phyloP scores from a whole-genome alignment of 2,113 vertebrate species.

The Gallinago undulata region DNA sequence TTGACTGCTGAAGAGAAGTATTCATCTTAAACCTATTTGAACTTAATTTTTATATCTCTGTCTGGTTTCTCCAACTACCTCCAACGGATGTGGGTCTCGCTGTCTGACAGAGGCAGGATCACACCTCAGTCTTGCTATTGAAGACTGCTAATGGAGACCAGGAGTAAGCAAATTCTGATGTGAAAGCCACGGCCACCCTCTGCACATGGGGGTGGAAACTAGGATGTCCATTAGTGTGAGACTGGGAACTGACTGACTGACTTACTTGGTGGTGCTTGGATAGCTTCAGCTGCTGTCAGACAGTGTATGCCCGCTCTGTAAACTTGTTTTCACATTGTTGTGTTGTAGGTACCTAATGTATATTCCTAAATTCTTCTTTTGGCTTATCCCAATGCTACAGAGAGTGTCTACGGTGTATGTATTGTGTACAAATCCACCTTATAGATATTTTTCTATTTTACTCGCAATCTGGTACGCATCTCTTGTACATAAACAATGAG shows the following conservation, averaged over 20 bases:
- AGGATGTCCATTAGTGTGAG: background rate
- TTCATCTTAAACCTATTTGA: background rate
- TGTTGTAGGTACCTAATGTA: background rate
- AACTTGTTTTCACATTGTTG: background rate
- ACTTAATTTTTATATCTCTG: background rate
- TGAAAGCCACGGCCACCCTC: background rate
- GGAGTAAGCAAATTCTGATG: background rate
- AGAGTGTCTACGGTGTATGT: background rate
- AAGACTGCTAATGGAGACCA: background rate
- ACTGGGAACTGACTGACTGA: background rate
- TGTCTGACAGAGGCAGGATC: background rate
- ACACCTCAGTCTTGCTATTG: rapidly evolving
- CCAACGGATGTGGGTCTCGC: rapidly evolving
- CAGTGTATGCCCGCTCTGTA: background rate
- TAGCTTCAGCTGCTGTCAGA: background rate
- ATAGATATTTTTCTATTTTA: background rate
- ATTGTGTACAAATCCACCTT: background rate
- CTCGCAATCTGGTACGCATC: background rate
- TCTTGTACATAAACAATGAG: background rate
- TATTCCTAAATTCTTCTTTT: background rate
- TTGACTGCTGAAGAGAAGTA: background rate
- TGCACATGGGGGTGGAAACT: background rate
- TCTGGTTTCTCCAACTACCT: background rate
- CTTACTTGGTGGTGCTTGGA: background rate
- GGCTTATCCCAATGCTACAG: background rate